Conservation (phyloP, 64 coral and sea anemone genomes). For the Catalaphyllia jardinei region DNA sequence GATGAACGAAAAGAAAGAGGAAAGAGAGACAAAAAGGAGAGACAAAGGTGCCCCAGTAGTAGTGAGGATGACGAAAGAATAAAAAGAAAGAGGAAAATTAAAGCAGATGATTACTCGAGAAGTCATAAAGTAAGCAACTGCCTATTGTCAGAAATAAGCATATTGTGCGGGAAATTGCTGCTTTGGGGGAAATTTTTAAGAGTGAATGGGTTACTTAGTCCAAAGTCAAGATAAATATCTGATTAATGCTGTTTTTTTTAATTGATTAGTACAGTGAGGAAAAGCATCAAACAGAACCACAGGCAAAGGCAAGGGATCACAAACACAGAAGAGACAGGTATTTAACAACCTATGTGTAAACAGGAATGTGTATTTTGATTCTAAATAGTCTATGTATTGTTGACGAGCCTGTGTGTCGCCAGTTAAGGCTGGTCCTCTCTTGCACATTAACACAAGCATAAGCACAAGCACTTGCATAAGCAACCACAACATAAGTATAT, state of each 20-base stretch:
- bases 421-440: too few species aligned
- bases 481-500: too few species aligned
- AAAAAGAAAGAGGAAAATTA: not conserved
- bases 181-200: too few species aligned
- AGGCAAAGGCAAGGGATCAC: not conserved
- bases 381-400: too few species aligned
- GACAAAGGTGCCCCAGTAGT: not conserved
- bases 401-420: too few species aligned
- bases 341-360: not conserved
- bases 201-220: not conserved
- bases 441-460: too few species aligned
- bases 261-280: not conserved
- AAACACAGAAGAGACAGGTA: conserved; percentile 28
- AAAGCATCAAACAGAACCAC: not conserved
- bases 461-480: too few species aligned
- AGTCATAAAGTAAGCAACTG: conserved; percentile 3
- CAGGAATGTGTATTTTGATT: too few species aligned
- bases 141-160: too few species aligned
- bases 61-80: conserved; percentile 37
- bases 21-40: conserved; percentile 12
- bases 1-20: conserved; percentile 8
- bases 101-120: not conserved
- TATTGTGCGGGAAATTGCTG: too few species aligned
- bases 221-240: not conserved
- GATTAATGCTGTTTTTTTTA: not conserved